These are phyloP conservation scores for Carassius carassius DNA, from an alignment of 2,113 vertebrate species.

Conservation along the genomic window DNA sequence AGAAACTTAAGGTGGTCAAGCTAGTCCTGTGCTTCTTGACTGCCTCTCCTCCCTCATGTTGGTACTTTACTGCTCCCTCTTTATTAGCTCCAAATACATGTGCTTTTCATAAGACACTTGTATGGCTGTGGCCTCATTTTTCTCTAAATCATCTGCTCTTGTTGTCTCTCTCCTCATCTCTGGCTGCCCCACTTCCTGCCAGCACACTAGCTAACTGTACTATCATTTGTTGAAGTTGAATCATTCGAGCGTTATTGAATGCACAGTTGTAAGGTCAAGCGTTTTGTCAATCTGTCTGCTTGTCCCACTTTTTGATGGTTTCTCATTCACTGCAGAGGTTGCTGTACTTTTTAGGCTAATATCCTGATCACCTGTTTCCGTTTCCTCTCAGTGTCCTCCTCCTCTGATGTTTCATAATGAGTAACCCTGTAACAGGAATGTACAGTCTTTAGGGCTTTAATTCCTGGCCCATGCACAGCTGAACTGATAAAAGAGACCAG, in stretches of 20 bases:
- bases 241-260: neutral
- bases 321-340: neutral
- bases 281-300: neutral
- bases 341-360: neutral
- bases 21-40: neutral
- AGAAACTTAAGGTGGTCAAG: neutral
- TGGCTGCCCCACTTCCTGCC: neutral
- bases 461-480: neutral
- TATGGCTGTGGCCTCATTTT: conserved; percentile 33
- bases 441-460: neutral
- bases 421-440: neutral
- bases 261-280: conserved; percentile 2
- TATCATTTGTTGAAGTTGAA: neutral
- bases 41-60: neutral
- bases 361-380: neutral
- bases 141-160: conserved; percentile 10
- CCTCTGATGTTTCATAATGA: neutral
- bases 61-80: neutral
- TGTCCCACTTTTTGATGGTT: neutral
- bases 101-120: conserved; percentile 32
- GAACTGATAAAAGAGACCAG: neutral
- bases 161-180: neutral
- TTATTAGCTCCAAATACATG: neutral
- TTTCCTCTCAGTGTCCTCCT: neutral
- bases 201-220: neutral